phyloP scores from a whole-genome alignment of 53 echinoderm and acorn worm species.

The Pentamera pediparva region DNA sequence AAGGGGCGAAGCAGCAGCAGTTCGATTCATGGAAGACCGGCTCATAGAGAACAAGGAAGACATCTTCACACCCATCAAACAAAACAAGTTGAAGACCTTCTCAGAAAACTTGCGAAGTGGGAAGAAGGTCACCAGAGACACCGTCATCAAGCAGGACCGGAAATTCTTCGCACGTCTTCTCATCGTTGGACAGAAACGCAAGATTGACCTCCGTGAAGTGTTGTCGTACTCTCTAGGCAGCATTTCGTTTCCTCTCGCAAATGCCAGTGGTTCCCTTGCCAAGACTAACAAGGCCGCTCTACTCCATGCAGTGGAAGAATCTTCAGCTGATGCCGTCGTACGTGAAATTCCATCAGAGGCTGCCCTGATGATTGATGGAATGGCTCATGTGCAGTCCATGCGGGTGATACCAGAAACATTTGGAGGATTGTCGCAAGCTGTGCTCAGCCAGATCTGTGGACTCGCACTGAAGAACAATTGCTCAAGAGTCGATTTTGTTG shows the following conservation, averaged over 20 bases:
- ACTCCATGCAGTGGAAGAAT: conserved; percentile 24
- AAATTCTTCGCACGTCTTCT: conserved; percentile 48
- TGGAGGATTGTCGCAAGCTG: conserved; percentile 28
- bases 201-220: conserved; percentile 36
- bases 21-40: not conserved
- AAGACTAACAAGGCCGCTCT: conserved; percentile 56
- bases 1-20: conserved; percentile 2
- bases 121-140: conserved; percentile 29
- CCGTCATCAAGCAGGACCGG: conserved; percentile 19
- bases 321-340: not conserved
- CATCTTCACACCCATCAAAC: conserved; percentile 10
- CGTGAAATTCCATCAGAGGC: not conserved
- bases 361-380: conserved; percentile 43
- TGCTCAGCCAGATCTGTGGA: not conserved
- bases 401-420: conserved; percentile 27
- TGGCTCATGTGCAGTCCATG: conserved; percentile 42
- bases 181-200: conserved; percentile 42
- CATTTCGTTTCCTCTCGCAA: conserved; percentile 34
- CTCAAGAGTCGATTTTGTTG: conserved; percentile 19
- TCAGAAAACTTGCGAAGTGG: not conserved
- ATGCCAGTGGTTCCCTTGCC: conserved; percentile 24
- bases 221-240: conserved; percentile 40
- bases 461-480: not conserved
- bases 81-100: conserved; percentile 19
- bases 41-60: conserved; percentile 8